Evolutionary conservation across 1,140 invertebrate species (phyloP).

Genomic region (Antheraea pernyi): DNA sequence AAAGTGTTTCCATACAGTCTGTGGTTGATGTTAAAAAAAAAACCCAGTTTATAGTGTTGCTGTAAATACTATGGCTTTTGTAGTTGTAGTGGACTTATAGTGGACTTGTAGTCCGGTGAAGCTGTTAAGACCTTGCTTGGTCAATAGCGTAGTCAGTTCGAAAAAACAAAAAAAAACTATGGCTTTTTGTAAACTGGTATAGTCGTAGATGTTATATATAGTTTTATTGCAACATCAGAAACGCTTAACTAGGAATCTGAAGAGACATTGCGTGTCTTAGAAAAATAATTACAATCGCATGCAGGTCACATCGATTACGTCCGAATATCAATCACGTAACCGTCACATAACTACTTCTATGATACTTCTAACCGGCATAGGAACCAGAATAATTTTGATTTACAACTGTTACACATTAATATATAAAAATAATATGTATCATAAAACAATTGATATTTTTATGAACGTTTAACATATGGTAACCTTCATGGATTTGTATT

Average conservation of each 20-base stretch:
- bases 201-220: not conserved
- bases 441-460: too few species aligned
- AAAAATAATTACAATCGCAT: constrained; percentile 8
- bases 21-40: too few species aligned
- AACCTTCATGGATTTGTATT: too few species aligned
- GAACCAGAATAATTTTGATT: not conserved
- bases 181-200: not conserved
- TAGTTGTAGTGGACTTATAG: too few species aligned
- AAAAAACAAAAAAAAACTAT: too few species aligned
- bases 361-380: not conserved
- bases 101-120: too few species aligned
- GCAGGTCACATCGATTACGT: constrained; percentile 14
- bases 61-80: not conserved
- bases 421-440: too few species aligned
- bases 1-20: too few species aligned
- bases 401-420: not conserved
- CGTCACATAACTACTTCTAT: not conserved
- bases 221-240: not conserved
- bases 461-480: too few species aligned
- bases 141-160: too few species aligned
- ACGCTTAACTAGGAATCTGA: not conserved
- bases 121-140: too few species aligned
- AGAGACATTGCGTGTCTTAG: constrained; percentile 3
- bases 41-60: too few species aligned
- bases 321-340: not conserved